Conservation (phyloP, 2,888 invertebrate genomes). For the Euzetes globulus region DNA sequence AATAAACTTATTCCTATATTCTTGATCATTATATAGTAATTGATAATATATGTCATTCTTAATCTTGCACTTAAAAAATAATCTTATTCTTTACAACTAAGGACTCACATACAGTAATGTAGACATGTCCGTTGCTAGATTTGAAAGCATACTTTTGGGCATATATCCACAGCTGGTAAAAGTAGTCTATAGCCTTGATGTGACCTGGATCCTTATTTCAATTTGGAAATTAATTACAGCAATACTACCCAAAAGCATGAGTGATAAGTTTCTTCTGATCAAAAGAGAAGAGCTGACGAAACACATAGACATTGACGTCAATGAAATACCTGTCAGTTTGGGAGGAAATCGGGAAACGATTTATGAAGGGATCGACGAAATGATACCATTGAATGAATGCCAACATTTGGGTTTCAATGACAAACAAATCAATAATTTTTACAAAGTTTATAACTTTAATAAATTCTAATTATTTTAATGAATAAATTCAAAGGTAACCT, state of each 20-base stretch:
- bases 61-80: no score
- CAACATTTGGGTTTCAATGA: background rate
- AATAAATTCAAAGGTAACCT: no score
- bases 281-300: background rate
- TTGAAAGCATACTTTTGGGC: background rate
- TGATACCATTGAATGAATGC: background rate
- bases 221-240: background rate
- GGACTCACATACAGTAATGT: background rate
- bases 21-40: no score
- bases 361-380: background rate
- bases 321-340: background rate
- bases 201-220: background rate
- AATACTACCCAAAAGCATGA: background rate
- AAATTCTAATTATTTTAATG: no score
- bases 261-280: background rate
- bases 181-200: background rate
- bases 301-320: background rate
- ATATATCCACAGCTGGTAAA: background rate
- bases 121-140: background rate
- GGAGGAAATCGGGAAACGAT: background rate
- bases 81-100: background rate
- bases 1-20: no score
- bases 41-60: no score
- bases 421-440: slow-evolving; percentile 15
- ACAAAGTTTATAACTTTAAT: background rate